These are phyloP conservation scores for Oscheius sp. DNA, from an alignment of 1,140 invertebrate genomes.

Conservation along the genomic window DNA sequence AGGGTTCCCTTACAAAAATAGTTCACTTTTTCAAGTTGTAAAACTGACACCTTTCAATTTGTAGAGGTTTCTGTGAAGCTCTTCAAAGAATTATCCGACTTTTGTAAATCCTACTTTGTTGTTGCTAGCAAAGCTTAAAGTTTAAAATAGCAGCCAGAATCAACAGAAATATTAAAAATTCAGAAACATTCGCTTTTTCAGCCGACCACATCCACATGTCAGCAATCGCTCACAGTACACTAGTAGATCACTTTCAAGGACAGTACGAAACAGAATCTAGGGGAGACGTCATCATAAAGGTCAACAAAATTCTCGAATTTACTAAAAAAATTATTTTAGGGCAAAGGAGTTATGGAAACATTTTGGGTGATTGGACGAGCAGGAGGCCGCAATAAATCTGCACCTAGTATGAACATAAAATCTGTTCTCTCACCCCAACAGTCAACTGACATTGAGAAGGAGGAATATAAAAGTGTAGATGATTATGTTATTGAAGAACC, in stretches of 20 bases:
- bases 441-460: not conserved
- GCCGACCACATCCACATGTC: conserved; percentile 55
- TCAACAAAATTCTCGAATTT: not conserved
- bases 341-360: conserved; percentile 81
- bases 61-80: too few species aligned
- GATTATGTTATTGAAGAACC: not conserved
- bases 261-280: conserved; percentile 52
- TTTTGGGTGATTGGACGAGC: conserved; percentile 73
- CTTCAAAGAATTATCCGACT: too few species aligned
- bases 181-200: too few species aligned
- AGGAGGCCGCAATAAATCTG: not conserved
- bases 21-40: too few species aligned
- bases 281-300: conserved; percentile 59
- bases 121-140: too few species aligned
- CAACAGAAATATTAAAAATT: too few species aligned
- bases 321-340: conserved; percentile 55
- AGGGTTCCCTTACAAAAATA: too few species aligned
- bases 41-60: too few species aligned
- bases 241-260: conserved; percentile 44
- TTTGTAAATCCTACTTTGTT: too few species aligned
- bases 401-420: too few species aligned
- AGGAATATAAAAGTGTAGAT: not conserved
- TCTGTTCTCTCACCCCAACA: too few species aligned
- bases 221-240: conserved; percentile 41
- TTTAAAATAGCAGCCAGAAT: too few species aligned